Evolutionary conservation across 2,113 vertebrate genomes (phyloP).

Genomic region (Melanotaenia duboulayi): DNA sequence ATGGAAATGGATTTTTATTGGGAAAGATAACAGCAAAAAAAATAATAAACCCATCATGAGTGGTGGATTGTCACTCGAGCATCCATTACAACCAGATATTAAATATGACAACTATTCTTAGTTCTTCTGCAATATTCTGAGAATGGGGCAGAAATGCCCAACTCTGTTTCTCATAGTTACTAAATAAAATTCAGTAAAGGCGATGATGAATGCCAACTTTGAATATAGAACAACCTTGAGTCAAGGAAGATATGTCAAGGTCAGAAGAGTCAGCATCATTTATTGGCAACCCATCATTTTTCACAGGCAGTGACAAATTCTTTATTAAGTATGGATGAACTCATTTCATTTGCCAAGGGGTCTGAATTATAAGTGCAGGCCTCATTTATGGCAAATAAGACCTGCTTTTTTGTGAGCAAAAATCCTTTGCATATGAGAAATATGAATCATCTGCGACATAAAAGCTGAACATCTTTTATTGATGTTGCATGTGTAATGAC

Average conservation of each 20-base stretch:
- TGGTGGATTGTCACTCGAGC: background rate
- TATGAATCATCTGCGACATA: background rate
- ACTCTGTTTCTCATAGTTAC: slow-evolving; percentile 28
- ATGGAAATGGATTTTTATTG: background rate
- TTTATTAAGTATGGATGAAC: slow-evolving; percentile 35
- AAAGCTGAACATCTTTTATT: background rate
- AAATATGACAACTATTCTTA: background rate
- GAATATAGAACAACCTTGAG: slow-evolving; percentile 32
- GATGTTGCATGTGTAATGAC: background rate
- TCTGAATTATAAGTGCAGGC: slow-evolving; percentile 12
- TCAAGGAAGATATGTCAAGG: slow-evolving; percentile 34
- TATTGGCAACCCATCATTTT: slow-evolving; percentile 40
- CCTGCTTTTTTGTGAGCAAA: background rate
- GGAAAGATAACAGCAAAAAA: background rate
- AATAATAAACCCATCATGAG: slow-evolving; percentile 3
- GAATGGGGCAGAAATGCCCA: background rate
- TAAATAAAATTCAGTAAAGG: slow-evolving; percentile 29
- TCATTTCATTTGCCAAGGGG: slow-evolving; percentile 29
- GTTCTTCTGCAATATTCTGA: background rate
- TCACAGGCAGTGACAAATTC: slow-evolving; percentile 25
- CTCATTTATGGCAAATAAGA: slow-evolving; percentile 10
- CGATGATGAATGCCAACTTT: slow-evolving; percentile 42
- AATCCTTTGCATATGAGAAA: background rate
- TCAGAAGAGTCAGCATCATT: slow-evolving; percentile 27
- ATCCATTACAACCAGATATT: background rate